phyloP scores from a whole-genome alignment of 2,888 invertebrate genomes.

The Plagodis pulveraria region DNA sequence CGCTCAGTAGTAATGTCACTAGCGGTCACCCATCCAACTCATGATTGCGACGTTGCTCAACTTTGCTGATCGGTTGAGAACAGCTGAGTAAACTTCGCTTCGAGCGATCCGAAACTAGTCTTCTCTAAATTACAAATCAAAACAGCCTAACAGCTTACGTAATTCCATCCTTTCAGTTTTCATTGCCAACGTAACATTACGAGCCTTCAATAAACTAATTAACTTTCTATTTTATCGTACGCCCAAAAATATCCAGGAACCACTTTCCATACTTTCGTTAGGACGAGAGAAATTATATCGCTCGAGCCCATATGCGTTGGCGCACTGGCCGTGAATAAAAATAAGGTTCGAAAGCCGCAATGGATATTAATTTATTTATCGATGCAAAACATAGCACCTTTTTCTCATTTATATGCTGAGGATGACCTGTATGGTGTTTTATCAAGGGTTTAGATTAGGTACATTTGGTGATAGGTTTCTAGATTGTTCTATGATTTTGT shows the following conservation, averaged over 20 bases:
- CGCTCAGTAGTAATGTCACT: too few relatives aligned
- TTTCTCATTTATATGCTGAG: slow-evolving; percentile 48
- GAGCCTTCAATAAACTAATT: slow-evolving; percentile 53
- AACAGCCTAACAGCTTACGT: neutral
- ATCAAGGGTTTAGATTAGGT: slow-evolving; percentile 29
- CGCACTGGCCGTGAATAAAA: slow-evolving; percentile 63
- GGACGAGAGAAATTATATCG: slow-evolving; percentile 81
- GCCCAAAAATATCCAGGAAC: slow-evolving; percentile 77
- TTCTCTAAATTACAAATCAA: too few relatives aligned
- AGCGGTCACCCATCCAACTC: too few relatives aligned
- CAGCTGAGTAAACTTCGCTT: too few relatives aligned
- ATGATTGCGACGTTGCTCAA: too few relatives aligned
- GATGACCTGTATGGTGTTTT: slow-evolving; percentile 44
- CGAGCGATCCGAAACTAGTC: too few relatives aligned
- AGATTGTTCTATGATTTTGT: slow-evolving; percentile 1
- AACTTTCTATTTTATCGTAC: slow-evolving; percentile 77
- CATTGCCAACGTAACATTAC: slow-evolving; percentile 36
- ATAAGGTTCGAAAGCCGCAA: slow-evolving; percentile 74
- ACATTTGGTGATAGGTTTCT: slow-evolving; percentile 18
- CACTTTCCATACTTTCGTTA: slow-evolving; percentile 81
- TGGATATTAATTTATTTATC: slow-evolving; percentile 78
- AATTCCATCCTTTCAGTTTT: neutral
- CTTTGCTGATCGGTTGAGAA: too few relatives aligned
- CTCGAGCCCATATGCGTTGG: slow-evolving; percentile 61
- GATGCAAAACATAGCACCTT: slow-evolving; percentile 45